Evolutionary conservation across 2,888 invertebrate genomes (phyloP), one percentile per base, ranked within the genome.

Genomic region (Torymus tubicola): DNA sequence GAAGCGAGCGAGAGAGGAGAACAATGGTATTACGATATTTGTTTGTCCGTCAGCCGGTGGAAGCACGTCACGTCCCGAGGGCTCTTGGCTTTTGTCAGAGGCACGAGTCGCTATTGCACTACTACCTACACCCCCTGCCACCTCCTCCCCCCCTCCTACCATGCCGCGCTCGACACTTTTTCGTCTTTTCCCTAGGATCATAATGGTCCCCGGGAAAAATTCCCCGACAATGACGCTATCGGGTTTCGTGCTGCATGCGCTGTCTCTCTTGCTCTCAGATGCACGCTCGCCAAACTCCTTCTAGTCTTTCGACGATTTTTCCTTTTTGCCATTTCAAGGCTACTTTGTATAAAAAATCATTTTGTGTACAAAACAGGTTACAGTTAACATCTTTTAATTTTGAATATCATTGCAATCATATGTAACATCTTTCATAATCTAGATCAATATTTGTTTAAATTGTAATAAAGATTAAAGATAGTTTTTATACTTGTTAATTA

Each of bases 1-100:
- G 83, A 84, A 84, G 84, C 82, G 84, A 84, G 42, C 42, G 42
- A 42, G 42, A 42, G 85, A 86, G 81, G 85, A 87, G 89, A 89
- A 90, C 89, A 90, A 90, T 89, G 88, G 86, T 87, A 89, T 89
- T 89, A 89, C 86, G 87, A 90, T 90, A 89, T 88, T 88, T 88
- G 89, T 89, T 90, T 89, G 89, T 87, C 87, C 87, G 84, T 85
- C 85, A 87, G 87, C 86, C 86, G 84, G 84, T 83, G 81, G 85
- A 84, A 57, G 64, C 63, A 31, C 85, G 84, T 85, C 83, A 83
- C 82, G 82, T 85, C 85, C 85, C 86, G 84, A 85, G 86, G 84
- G 83, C 84, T 83, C 85, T 84, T 83, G 78, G 60, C 86, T 87
- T 84, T 86, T 85, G 84, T 81, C 78, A 81, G 50, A 5, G 50